Evolutionary conservation across 2,888 invertebrate species (phyloP), one percentile per base, ranked within the genome.

Genomic region (Phyllotreta cruciferae): DNA sequence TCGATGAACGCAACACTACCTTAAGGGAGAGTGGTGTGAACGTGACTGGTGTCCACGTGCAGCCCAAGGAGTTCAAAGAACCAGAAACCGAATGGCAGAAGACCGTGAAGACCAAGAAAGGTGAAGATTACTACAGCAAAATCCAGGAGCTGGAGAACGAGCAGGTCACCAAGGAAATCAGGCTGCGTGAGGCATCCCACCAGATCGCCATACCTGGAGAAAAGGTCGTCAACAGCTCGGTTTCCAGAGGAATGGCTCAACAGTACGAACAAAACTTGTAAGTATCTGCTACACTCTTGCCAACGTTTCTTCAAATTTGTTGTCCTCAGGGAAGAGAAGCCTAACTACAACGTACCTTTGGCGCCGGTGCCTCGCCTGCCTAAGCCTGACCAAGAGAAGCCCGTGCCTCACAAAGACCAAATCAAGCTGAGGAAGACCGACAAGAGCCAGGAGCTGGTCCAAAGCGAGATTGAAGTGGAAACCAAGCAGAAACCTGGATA

Each of bases 191-290:
- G 81, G 82, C 90, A 44, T 85, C 85, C 54, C 93, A 92, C 80
- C 94, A 94, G 77, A 93, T 89, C 78, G 90, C 92, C 36, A 90
- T 93, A 73, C 93, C 94, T 58, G 93, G 94, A 4, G 92, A 94
- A 66, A 92, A 91, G 77, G 83, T 93, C 54, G 88, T 90, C 1
- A 86, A 85, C 71, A 88, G 85, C 76, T 91, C 93, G 3, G 82
- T 92, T 68, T 90, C 94, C 42, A 91, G 88, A 81, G 93, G 92
- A 77, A 93, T 94, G 93, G 94, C 94, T 0, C 90, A 92, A 73
- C 89, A 88, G 80, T 94, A 94, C 77, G 89, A 94, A 80, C 88
- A 90, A 71, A 91, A 82, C 77, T 83, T 94, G 94, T 94, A 86
- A 91, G 93, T 74, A 64, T 62, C 11, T 36, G 9, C 3, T 42